These are phyloP conservation scores for Siniperca undulata DNA, from an alignment of 2,797 vertebrate species.

Conservation along the genomic window DNA sequence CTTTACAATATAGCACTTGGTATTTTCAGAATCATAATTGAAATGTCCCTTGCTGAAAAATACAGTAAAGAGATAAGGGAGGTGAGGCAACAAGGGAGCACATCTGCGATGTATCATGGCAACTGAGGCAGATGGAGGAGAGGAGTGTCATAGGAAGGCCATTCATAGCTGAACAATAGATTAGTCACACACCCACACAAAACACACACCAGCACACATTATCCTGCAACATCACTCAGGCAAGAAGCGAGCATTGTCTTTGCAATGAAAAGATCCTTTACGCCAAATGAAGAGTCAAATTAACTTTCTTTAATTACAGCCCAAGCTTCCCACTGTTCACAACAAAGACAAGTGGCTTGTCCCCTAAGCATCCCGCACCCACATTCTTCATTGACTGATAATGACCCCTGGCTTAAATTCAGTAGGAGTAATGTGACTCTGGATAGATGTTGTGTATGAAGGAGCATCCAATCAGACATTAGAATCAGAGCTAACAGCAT, in stretches of 20 bases:
- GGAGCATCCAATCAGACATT: constrained; percentile 39
- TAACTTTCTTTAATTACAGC: constrained; percentile 73
- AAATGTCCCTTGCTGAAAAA: constrained; percentile 50
- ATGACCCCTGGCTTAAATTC: constrained; percentile 50
- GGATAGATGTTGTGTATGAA: constrained; percentile 30
- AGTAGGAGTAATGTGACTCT: constrained; percentile 40
- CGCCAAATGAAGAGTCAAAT: constrained; percentile 66
- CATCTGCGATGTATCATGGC: constrained; percentile 76
- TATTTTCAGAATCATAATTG: constrained; percentile 55
- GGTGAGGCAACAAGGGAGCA: constrained; percentile 63
- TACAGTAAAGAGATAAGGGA: constrained; percentile 55
- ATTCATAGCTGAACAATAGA: constrained; percentile 65
- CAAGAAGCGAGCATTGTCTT: constrained; percentile 59
- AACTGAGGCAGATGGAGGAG: constrained; percentile 77
- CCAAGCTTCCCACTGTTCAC: constrained; percentile 32
- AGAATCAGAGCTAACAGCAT: constrained; percentile 40
- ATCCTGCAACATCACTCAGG: constrained; percentile 66
- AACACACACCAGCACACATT: constrained; percentile 59
- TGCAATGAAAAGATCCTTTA: constrained; percentile 67
- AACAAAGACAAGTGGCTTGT: constrained; percentile 57
- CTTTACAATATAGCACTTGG: constrained; percentile 29
- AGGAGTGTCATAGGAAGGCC: constrained; percentile 69
- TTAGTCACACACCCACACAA: constrained; percentile 60
- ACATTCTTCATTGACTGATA: constrained; percentile 50
- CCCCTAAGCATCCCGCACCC: constrained; percentile 23